Evolutionary conservation across 2,113 vertebrate genomes (phyloP), one percentile per base, ranked within the genome.

Genomic region (Callithrix jacchus): DNA sequence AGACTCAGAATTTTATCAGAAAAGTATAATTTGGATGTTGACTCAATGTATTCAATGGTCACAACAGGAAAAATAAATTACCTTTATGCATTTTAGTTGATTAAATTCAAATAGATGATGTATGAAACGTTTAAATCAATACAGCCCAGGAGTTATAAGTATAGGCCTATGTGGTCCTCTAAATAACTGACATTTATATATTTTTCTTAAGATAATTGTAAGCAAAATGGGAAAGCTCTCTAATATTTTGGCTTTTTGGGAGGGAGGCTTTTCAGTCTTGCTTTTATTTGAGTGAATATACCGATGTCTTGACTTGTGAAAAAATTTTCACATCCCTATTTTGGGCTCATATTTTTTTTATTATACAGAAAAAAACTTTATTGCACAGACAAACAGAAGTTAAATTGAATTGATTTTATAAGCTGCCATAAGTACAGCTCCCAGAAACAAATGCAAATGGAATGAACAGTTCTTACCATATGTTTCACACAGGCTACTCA

Each of bases 11-110:
- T 92, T 80, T 89, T 54, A 93, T 90, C 93, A 97, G 96, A 97
- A 91, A 96, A 98, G 93, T 82, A 14, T 94, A 97, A 97, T 79
- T 92, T 97, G 96, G 32, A 66, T 97, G 91, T 89, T 93, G 95
- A 89, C 47, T 97, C 64, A 47, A 66, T 81, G 35, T 97, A 97
- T 93, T 93, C 76, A 82, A 54, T 94, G 9, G 32, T 42, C 97
- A 92, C 79, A 94, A 95, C 8, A 95, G 94, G 77, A 52, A 87
- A 96, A 97, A 90, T n/a, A 91, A 68, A 58, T 73, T 10, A 94
- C 97, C 94, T 96, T n/a, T 85, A 93, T 79, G 80, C 21, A 56
- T 49, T 80, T 88, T 74, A 87, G 77, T 68, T 84, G 81, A 81
- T 82, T 37, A 93, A 47, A 91, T 82, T 92, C 37, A 93, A 87